Evolutionary conservation across 2,113 vertebrate genomes (phyloP), one percentile per base, ranked within the genome.

Genomic region (Coreoperca whiteheadi): DNA sequence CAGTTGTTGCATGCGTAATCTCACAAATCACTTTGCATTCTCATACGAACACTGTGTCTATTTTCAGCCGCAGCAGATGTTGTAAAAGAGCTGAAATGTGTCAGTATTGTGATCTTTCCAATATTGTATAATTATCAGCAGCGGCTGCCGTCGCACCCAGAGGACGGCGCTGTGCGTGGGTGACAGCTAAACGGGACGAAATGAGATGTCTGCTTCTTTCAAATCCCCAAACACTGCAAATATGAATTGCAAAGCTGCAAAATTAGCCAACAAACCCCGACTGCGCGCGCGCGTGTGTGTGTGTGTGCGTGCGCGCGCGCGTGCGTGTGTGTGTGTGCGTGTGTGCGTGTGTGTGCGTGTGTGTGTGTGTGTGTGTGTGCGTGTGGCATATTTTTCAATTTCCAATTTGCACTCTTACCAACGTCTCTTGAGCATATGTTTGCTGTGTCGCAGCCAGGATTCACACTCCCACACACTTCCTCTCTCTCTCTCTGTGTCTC

Each of bases 391-490:
- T 41, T 76, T n/a, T 85, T 78, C 32, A 43, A 25, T 83, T 60
- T 78, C 69, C 46, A 84, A 34, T 37, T 48, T 78, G 46, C 23
- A n/a, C 37, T 77, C 75, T 67, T 20, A 85, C 66, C 71, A 76
- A 46, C 74, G 74, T 90, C 83, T 90, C 67, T 20, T 67, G 59
- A 91, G 82, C 90, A 86, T 84, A 89, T 82, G 90, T 80, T 84
- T 63, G 51, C 79, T 71, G 69, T 66, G 77, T 64, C 11, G 9
- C 79, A 81, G 89, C 69, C 89, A 84, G 76, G 48, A 70, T 75
- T 84, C 86, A 70, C 70, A 81, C 79, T 71, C 90, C 88, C 72
- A 82, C 87, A 69, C 82, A 80, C 46, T 79, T 77, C 67, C 82
- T 51, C 50, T 57, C 23, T 48, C 23, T 48, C n/a, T 41, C 32